Conservation (phyloP, 2,113 vertebrate species). For the Alethe diademata region DNA sequence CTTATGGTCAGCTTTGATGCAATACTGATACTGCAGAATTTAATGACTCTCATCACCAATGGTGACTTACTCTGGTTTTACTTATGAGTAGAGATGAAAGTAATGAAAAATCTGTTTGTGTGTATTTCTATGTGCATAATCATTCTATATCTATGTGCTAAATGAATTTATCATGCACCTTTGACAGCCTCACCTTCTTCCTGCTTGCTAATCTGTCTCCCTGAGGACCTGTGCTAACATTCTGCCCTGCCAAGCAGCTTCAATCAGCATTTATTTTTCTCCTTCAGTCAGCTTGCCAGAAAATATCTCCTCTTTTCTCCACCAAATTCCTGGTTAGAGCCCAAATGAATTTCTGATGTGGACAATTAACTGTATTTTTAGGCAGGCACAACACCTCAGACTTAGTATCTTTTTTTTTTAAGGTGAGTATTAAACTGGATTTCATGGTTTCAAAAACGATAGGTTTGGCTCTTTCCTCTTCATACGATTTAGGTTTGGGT, state of each 20-base stretch:
- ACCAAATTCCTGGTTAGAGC: neutral
- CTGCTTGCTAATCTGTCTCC: constrained; percentile 59
- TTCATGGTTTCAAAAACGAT: neutral
- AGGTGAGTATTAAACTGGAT: neutral
- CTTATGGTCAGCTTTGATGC: neutral
- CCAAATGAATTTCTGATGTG: neutral
- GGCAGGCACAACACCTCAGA: neutral
- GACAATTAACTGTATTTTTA: constrained; percentile 3
- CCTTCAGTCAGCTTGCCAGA: constrained; percentile 14
- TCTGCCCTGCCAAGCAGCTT: constrained; percentile 49
- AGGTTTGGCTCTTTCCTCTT: neutral
- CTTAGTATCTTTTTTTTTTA: neutral
- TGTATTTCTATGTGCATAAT: constrained; percentile 60
- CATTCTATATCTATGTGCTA: constrained; percentile 60
- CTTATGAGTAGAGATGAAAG: constrained; percentile 24
- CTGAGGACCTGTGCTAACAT: constrained; percentile 35
- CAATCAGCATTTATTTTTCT: constrained; percentile 50
- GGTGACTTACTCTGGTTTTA: constrained; percentile 22
- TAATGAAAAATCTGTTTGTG: constrained; percentile 51
- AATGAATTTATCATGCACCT: constrained; percentile 69
- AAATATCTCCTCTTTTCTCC: neutral
- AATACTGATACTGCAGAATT: neutral
- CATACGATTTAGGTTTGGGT: neutral
- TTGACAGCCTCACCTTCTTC: constrained; percentile 66
- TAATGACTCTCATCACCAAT: neutral